A percentile compares a stretch with the other conserved stretches of the same genome.
Evolutionary conservation across 2,888 invertebrate genomes (phyloP).

Genomic region (Zaprionus bogoriensis): DNA sequence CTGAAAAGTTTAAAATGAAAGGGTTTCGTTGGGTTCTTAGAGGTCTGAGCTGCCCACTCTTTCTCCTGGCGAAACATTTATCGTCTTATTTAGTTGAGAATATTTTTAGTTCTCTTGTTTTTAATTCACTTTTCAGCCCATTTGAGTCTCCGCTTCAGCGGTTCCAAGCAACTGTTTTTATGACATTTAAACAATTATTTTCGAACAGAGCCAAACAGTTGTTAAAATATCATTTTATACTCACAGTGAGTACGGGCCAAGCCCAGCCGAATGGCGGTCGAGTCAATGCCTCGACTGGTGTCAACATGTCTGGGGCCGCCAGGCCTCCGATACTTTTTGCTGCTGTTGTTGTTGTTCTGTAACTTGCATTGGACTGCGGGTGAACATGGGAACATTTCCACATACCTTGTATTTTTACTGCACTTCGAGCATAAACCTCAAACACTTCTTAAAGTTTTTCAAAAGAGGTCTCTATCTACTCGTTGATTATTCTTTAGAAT

Average conservation of each 20-base stretch:
- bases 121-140: constrained; percentile 10
- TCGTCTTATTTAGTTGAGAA: too few relatives aligned
- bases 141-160: constrained; percentile 22
- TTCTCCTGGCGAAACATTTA: too few relatives aligned
- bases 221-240: constrained; percentile 62
- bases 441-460: too few relatives aligned
- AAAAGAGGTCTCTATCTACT: too few relatives aligned
- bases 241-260: constrained; percentile 36
- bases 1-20: too few relatives aligned
- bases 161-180: constrained; percentile 51
- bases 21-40: too few relatives aligned
- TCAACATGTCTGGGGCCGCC: constrained; percentile 73
- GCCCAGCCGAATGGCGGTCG: constrained; percentile 51
- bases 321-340: constrained; percentile 34
- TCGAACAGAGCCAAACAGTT: constrained; percentile 51
- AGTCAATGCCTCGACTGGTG: constrained; percentile 55
- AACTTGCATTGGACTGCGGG: constrained; percentile 52
- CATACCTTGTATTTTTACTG: constrained; percentile 24
- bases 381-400: constrained; percentile 45
- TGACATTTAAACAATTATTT: constrained; percentile 78
- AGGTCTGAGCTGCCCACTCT: too few relatives aligned
- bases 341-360: constrained; percentile 19
- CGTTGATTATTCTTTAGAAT: not conserved
- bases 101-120: not conserved
- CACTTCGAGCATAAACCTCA: too few relatives aligned